Base-by-base conservation (phyloP, 2,888 invertebrate species). In the Syrphus vitripennis region DNA sequence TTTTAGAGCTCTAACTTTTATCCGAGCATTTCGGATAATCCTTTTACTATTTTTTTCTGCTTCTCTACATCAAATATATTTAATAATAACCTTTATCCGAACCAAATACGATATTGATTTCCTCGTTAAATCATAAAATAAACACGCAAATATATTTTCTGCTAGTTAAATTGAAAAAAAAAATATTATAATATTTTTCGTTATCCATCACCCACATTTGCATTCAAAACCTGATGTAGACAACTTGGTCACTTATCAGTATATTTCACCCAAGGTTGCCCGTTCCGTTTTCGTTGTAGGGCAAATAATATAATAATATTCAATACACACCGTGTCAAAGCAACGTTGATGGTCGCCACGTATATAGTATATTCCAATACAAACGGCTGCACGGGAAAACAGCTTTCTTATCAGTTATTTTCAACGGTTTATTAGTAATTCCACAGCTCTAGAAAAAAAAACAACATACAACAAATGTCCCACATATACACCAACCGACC, bases 351-450 rank as follows among this genome's bases (percentile, higher is more conserved):
- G 70, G 63, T 75, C 74, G 83, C 79, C 75, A 71, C 79, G 55
- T 83, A 75, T n/a, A n/a, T n/a, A n/a, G n/a, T n/a, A n/a, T n/a
- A n/a, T 53, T 6, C 48, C 14, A 45, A 24, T n/a, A 24, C 29
- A 83, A 21, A 57, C 31, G 40, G 40, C 69, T 70, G 78, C n/a
- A n/a, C 10, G 61, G 19, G 53, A 19, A 61, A 67, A 67, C 53
- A 37, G 69, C 37, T 80, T 26, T 74, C 77, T 82, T 86, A 86
- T 86, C 86, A 57, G 63, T 82, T n/a, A 59, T 55, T 81, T 76
- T 78, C 82, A 86, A 86, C 86, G 86, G 86, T 86, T 82, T 74
- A 72, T 81, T 72, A 84, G 82, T 76, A 55, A 82, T 77, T 83
- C 63, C 6, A 76, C 31, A 82, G 5, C 16, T 48, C 19, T 31